Evolutionary conservation across 1,140 invertebrate species (phyloP), one percentile per base, ranked within the genome.

Genomic region (Hyphantria cunea): DNA sequence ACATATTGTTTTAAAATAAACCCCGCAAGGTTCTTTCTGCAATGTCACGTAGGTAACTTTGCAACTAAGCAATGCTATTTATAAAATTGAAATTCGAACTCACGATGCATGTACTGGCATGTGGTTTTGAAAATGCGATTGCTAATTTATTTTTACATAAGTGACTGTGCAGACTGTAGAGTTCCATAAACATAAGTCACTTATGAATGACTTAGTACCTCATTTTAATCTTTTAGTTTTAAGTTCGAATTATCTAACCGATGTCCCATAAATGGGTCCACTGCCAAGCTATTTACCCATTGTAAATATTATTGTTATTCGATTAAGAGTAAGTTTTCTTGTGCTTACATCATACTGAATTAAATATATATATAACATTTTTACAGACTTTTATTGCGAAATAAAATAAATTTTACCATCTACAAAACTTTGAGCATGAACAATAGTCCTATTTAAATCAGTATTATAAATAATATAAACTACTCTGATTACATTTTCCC

Each of bases 281-380:
- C 53, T 56, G 14, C 25, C 9, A 34, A 56, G 45, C 13, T 13
- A 45, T 47, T 56, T 54, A 50, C 44, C 39, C 48, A 42, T 61
- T 66, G 68, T 66, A 70, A 66, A 66, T 70, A 66, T 61, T 44
- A 56, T 8, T 52, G 60, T 56, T 47, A 34, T 45, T 56, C 53
- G 44, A 45, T 47, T 44, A 12, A 25, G 17, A 47, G 32, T 33
- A 47, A 56, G 42, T 12, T 34, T 56, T 47, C 45, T 56, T 41
- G 33, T 56, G 42, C 47, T 56, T 45, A 13, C 32, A 45, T 56
- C 34, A 34, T 34, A 34, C 34, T 56, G 53, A 45, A 56, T 45
- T 56, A 56, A 56, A 56, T 31, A 56, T 42, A n/a, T n/a, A 47
- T 56, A 13, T 56, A 54, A 56, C 17, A 42, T 17, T 10, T 52